Conservation (phyloP, 2,113 vertebrate species). For the Eptatretus burgeri region DNA sequence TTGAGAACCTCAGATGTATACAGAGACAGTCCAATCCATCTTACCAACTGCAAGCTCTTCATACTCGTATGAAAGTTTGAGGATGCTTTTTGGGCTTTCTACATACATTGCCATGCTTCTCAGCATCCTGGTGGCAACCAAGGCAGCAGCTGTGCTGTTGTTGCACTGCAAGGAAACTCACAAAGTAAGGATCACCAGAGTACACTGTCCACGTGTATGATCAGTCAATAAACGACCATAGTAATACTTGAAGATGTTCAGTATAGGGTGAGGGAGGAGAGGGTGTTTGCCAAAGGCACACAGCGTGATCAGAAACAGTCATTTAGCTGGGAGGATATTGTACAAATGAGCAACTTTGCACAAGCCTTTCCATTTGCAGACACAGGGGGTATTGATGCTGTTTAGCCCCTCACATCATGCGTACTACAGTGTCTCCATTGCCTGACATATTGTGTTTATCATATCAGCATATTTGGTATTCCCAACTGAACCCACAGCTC, state of each 20-base stretch:
- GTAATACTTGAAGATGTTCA: too few species aligned
- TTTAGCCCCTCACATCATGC: too few species aligned
- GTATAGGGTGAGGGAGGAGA: too few species aligned
- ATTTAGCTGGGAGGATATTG: too few species aligned
- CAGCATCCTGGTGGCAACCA: slow-evolving; percentile 67
- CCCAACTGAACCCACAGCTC: neutral
- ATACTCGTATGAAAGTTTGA: slow-evolving; percentile 26
- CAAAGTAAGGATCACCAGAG: neutral
- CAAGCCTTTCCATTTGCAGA: too few species aligned
- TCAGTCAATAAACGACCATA: too few species aligned
- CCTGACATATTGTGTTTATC: neutral
- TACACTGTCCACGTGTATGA: too few species aligned
- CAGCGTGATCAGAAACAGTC: too few species aligned
- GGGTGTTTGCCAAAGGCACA: too few species aligned
- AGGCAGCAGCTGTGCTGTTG: slow-evolving; percentile 37
- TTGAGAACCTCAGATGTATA: neutral
- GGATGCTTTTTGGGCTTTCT: slow-evolving; percentile 33
- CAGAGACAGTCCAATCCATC: slow-evolving; percentile 6
- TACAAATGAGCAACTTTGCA: too few species aligned
- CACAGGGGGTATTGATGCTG: too few species aligned
- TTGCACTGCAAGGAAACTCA: slow-evolving; percentile 17
- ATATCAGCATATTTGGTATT: neutral
- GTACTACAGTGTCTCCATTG: neutral
- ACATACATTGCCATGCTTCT: slow-evolving; percentile 44
- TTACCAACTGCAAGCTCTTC: slow-evolving; percentile 52